These are phyloP conservation scores for Narcine bancroftii DNA, from an alignment of 2,113 vertebrate genomes.

Conservation along the genomic window DNA sequence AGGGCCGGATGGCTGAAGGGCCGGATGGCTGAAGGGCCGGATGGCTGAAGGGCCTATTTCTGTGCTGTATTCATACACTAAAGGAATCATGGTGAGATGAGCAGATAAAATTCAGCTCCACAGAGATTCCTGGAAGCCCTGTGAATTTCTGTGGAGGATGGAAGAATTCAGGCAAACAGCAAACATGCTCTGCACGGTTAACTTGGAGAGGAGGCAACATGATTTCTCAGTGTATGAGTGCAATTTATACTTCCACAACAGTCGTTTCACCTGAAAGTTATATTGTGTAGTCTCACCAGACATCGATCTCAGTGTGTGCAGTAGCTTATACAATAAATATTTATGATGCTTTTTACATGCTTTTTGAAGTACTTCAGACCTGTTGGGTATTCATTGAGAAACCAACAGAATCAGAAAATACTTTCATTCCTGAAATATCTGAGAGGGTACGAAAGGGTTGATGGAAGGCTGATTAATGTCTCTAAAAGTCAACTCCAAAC, in stretches of 20 bases:
- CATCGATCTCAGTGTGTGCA: neutral
- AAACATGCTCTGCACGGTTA: neutral
- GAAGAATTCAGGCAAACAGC: neutral
- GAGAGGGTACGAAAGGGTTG: neutral
- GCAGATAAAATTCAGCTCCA: neutral
- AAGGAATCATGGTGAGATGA: neutral
- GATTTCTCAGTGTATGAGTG: neutral
- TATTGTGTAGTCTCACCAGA: neutral
- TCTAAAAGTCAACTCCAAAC: neutral
- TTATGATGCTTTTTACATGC: neutral
- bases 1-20: too few species aligned
- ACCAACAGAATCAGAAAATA: neutral
- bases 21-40: too few species aligned
- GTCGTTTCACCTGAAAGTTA: neutral
- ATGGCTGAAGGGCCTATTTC: too few species aligned
- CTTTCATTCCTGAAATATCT: neutral
- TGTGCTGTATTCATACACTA: neutral
- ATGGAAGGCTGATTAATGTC: neutral
- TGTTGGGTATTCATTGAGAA: neutral
- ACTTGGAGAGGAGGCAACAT: neutral
- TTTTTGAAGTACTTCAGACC: constrained; percentile 3
- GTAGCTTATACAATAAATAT: neutral
- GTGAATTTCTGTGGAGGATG: neutral
- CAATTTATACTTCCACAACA: neutral
- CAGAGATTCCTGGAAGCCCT: neutral